A percentile compares a stretch with the other conserved stretches of the same genome.
Conservation (phyloP, 2,888 invertebrate species). For the Chrysina gloriosa region DNA sequence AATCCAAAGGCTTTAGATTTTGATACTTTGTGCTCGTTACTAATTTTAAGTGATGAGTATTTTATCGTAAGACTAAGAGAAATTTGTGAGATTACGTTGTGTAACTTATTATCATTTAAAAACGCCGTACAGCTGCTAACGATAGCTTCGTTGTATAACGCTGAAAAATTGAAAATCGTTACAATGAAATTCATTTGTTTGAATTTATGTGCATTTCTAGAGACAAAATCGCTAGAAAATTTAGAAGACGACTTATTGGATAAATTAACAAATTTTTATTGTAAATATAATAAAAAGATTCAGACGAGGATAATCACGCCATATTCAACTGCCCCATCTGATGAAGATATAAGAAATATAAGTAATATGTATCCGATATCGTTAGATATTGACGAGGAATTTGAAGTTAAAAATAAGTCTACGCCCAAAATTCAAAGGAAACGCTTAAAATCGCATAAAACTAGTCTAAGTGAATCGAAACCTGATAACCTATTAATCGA, state of each 20-base stretch:
- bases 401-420: conserved; percentile 59
- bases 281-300: conserved; percentile 71
- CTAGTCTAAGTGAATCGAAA: conserved; percentile 39
- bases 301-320: conserved; percentile 77
- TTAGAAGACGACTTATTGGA: conserved; percentile 72
- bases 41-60: conserved; percentile 84
- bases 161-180: conserved; percentile 75
- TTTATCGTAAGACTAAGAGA: conserved; percentile 78
- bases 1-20: conserved; percentile 72
- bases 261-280: conserved; percentile 77
- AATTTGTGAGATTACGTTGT: conserved; percentile 77
- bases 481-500: conserved; percentile 9
- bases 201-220: conserved; percentile 79
- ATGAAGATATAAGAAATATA: conserved; percentile 68
- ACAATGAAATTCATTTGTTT: conserved; percentile 83
- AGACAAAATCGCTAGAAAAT: conserved; percentile 74
- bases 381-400: conserved; percentile 64
- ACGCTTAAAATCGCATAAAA: conserved; percentile 45
- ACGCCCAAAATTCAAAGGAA: conserved; percentile 46
- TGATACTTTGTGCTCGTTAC: conserved; percentile 78
- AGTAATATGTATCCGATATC: conserved; percentile 65
- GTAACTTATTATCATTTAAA: conserved; percentile 75
- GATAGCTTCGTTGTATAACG: conserved; percentile 82
- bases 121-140: conserved; percentile 83
- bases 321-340: conserved; percentile 72